These are phyloP conservation scores for Drosophila rellima DNA, from an alignment of 2,888 invertebrate genomes.

Conservation along the genomic window DNA sequence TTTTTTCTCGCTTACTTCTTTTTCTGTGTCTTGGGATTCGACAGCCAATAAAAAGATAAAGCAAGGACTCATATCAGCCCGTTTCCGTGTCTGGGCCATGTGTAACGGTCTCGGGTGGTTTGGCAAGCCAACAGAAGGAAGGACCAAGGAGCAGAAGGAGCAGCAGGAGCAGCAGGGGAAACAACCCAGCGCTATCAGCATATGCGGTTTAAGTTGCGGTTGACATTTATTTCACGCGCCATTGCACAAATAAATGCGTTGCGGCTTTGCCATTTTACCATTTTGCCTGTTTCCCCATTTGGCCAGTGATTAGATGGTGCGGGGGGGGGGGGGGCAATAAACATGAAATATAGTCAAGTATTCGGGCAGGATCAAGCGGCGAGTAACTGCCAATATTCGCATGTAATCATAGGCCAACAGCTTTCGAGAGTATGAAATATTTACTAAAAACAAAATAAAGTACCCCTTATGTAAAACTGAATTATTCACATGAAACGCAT, in stretches of 20 bases:
- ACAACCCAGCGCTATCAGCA: conserved; percentile 64
- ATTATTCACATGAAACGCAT: background rate
- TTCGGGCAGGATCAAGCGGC: background rate
- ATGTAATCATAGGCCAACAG: conserved; percentile 1
- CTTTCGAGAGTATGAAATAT: background rate
- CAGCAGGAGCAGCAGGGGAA: background rate
- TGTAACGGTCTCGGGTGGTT: conserved; percentile 28
- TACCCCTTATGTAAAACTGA: background rate
- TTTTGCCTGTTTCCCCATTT: conserved; percentile 44
- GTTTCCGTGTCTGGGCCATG: conserved; percentile 41
- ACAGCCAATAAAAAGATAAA: conserved; percentile 77
- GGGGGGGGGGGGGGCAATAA: background rate
- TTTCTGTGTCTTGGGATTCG: conserved; percentile 39
- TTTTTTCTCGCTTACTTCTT: conserved; percentile 3
- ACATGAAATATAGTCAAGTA: conserved; percentile 14
- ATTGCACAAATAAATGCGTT: conserved; percentile 82
- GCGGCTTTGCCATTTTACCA: conserved; percentile 44
- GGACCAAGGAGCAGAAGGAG: background rate
- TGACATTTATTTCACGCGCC: conserved; percentile 80
- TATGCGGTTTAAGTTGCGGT: conserved; percentile 81
- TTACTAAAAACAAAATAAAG: no score
- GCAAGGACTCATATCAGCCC: conserved; percentile 42
- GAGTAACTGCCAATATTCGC: background rate
- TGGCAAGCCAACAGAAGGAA: background rate
- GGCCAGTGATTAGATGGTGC: conserved; percentile 43